phyloP scores from a whole-genome alignment of 2,797 vertebrate genomes.

The Lepilemur septentrionalis region DNA sequence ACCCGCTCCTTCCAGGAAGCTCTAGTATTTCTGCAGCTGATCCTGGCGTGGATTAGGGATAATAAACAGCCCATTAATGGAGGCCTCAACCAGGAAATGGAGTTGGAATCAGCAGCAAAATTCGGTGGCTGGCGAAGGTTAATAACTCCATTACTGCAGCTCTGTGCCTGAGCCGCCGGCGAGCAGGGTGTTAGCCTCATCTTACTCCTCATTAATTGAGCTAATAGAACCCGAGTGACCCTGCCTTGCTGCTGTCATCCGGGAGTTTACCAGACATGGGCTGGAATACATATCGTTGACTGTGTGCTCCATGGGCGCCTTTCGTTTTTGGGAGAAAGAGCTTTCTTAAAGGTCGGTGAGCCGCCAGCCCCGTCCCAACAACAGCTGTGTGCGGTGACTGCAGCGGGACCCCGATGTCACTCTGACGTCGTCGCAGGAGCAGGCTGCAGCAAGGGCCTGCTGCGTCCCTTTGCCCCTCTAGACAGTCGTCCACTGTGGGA shows the following conservation, averaged over 20 bases:
- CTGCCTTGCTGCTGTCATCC: constrained; percentile 87
- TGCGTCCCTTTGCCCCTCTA: accelerated
- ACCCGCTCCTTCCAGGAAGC: constrained; percentile 76
- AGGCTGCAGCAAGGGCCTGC: too few species aligned
- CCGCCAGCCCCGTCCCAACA: neutral
- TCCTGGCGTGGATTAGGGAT: constrained; percentile 86
- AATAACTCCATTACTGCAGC: constrained; percentile 99
- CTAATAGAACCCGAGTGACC: constrained; percentile 95
- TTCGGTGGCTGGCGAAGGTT: constrained; percentile 90
- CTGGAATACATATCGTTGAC: constrained; percentile 90
- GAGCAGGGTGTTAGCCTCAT: constrained; percentile 92
- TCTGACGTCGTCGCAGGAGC: accelerated
- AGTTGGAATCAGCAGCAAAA: constrained; percentile 83
- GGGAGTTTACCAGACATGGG: constrained; percentile 89
- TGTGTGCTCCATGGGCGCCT: constrained; percentile 63
- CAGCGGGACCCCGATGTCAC: accelerated
- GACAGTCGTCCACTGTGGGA: neutral
- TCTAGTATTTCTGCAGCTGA: constrained; percentile 82
- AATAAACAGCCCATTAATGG: constrained; percentile 90
- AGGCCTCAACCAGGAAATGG: constrained; percentile 87
- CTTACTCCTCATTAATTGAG: constrained; percentile 99
- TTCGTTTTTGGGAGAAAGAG: constrained; percentile 51
- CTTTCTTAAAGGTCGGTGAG: neutral
- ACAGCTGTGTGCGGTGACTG: neutral
- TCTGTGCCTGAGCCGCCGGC: constrained; percentile 92